Conservation (phyloP, 2,888 invertebrate species). For the Ramazzottius varieornatus region DNA sequence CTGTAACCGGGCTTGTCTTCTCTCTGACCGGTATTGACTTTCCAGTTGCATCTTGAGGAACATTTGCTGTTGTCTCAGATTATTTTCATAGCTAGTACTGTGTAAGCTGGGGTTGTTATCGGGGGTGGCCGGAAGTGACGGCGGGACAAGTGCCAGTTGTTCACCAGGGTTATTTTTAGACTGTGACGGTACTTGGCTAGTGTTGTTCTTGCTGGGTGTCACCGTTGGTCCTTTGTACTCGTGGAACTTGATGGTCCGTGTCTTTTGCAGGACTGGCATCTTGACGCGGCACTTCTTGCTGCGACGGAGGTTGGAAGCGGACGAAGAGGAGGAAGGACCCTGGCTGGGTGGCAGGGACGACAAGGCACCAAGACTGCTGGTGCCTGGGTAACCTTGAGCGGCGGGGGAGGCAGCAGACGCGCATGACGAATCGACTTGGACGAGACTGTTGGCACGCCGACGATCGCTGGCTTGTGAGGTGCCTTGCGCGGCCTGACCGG, state of each 20-base stretch:
- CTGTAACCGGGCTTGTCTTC: too few species aligned
- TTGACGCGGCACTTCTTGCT: constrained; percentile 52
- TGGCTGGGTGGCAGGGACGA: constrained; percentile 11
- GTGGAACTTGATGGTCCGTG: constrained; percentile 78
- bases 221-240: constrained; percentile 43
- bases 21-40: too few species aligned
- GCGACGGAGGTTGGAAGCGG: constrained; percentile 8
- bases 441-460: background rate
- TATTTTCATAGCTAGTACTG: too few species aligned
- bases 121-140: too few species aligned
- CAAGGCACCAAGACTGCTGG: constrained; percentile 11
- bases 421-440: background rate
- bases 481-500: constrained; percentile 4
- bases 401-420: background rate
- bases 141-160: too few species aligned
- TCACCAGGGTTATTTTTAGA: too few species aligned
- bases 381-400: background rate
- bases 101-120: too few species aligned
- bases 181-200: too few species aligned
- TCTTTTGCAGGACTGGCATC: constrained; percentile 37
- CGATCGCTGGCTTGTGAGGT: background rate
- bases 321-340: constrained; percentile 9
- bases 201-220: constrained; percentile 16
- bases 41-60: too few species aligned
- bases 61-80: too few species aligned